These are phyloP conservation scores for Fundulus diaphanus DNA, from an alignment of 2,797 vertebrate species.

Conservation along the genomic window DNA sequence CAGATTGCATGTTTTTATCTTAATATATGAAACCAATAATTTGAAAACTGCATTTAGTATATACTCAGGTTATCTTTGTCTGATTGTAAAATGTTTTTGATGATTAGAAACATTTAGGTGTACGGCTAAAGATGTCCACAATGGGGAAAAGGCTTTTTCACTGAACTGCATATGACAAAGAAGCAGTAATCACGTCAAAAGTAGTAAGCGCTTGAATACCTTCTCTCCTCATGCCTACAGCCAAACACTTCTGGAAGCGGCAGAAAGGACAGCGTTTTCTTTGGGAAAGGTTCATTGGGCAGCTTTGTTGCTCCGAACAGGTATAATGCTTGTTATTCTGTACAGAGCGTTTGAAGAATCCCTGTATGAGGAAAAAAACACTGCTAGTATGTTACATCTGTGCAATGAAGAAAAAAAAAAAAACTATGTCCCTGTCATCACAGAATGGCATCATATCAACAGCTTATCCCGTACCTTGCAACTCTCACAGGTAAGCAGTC, in stretches of 20 bases:
- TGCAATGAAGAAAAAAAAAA: neutral
- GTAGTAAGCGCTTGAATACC: conserved; percentile 61
- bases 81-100: neutral
- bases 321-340: conserved; percentile 86
- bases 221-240: conserved; percentile 86
- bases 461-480: conserved; percentile 78
- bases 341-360: conserved; percentile 86
- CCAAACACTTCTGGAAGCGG: conserved; percentile 86
- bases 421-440: neutral
- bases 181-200: neutral
- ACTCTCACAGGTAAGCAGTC: conserved; percentile 86
- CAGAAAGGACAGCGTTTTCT: conserved; percentile 86
- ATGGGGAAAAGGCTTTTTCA: neutral
- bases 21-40: neutral
- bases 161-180: conserved; percentile 8
- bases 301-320: conserved; percentile 81
- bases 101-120: neutral
- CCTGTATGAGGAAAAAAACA: conserved; percentile 56
- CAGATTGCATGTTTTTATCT: neutral
- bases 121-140: neutral
- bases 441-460: neutral
- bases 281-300: conserved; percentile 82
- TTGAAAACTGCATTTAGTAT: neutral
- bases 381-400: neutral
- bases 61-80: neutral